Evolutionary conservation across 2,888 invertebrate species (phyloP), one percentile per base, ranked within the genome.

Genomic region (Apeira syringaria): DNA sequence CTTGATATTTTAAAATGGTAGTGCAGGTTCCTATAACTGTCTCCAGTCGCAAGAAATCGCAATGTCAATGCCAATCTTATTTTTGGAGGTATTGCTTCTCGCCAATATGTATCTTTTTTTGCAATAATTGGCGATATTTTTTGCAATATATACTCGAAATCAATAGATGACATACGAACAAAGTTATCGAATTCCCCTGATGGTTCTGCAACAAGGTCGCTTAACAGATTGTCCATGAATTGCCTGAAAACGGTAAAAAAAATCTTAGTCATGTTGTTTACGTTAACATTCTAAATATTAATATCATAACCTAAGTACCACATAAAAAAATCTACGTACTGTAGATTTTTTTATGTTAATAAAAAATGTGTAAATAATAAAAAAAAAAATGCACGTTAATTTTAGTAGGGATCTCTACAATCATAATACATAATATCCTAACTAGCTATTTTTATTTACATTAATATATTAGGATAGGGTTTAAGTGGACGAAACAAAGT

Each of bases 31-130:
- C 36, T 34, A 34, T 44, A 54, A 36, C 43, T 48, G 34, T 52
- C 55, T 25, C 55, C 50, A 32, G 47, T 44, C 13, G 52, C 47
- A 7, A 56, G 34, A 47, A 40, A 56, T 43, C 50, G 32, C 25
- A 56, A 30, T 20, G 50, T 53, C 11, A 56, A 24, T 28, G 47
- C 39, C 15, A 46, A 38, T 24, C 43, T 26, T 34, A 47, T 42
- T 30, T 45, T 51, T 35, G 49, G 18, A 26, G 54, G 45, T 46
- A 53, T 50, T 13, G 46, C 36, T 22, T 47, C 36, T 42, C 47
- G 27, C 30, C 27, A 43, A 28, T 36, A 17, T 17, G 44, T 48
- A 28, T 48, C 37, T 25, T 42, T 28, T 42, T 47, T 50, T 30
- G 34, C 12, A 28, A 45, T 39, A 15, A 27, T 32, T 35, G 35